Conservation (phyloP, 2,888 invertebrate genomes). For the Cosmorhoe ocellata region DNA sequence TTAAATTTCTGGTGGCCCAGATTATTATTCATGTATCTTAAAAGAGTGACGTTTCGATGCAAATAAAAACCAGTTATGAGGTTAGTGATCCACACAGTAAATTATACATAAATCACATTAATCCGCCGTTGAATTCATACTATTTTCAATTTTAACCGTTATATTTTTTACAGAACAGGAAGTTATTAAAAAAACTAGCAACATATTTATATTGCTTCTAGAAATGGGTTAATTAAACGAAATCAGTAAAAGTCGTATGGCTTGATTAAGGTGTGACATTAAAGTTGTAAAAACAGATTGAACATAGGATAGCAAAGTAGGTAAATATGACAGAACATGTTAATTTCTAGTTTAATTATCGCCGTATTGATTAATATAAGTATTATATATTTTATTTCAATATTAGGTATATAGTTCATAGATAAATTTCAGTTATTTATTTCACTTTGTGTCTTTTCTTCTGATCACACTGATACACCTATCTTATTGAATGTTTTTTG, state of each 20-base stretch:
- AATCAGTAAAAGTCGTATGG: not conserved
- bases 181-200: conserved; percentile 24
- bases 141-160: conserved; percentile 25
- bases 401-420: too few relatives aligned
- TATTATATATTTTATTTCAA: too few relatives aligned
- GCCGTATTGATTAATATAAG: too few relatives aligned
- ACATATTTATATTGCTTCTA: conserved; percentile 11
- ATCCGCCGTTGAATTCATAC: conserved; percentile 35
- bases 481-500: too few relatives aligned
- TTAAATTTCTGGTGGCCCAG: conserved; percentile 9
- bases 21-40: conserved; percentile 25
- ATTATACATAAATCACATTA: conserved; percentile 39
- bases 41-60: conserved; percentile 27
- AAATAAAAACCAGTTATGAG: conserved; percentile 47
- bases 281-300: too few relatives aligned
- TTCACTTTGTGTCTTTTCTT: too few relatives aligned
- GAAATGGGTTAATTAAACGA: conserved; percentile 3
- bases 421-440: too few relatives aligned
- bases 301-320: too few relatives aligned
- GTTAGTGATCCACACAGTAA: conserved; percentile 53
- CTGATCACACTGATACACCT: too few relatives aligned
- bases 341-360: too few relatives aligned
- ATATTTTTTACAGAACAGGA: conserved; percentile 32
- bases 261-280: too few relatives aligned
- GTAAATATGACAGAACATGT: too few relatives aligned